Base-by-base conservation (phyloP, 2,113 vertebrate genomes). In the Anhinga anhinga region DNA sequence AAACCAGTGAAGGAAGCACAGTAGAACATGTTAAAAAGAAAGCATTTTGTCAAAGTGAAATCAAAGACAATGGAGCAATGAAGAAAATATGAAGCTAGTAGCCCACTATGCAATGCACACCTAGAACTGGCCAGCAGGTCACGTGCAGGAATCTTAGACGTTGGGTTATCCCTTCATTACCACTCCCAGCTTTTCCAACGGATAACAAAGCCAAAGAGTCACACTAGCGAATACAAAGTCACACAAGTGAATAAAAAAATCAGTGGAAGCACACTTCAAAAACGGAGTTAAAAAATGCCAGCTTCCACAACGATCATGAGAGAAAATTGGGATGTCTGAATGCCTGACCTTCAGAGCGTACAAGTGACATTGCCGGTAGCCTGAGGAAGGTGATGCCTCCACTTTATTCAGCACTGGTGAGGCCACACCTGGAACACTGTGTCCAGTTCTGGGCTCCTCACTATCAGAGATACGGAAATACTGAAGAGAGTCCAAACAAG, bases 1-100 rank as follows among this genome's bases (percentile, higher is more conserved):
- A 63, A 81, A 71, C 1, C 0, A 1, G 29, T 47, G 10, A 76
- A 83, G 90, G 20, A 61, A 80, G 8, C 1, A 76, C 1, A 0
- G 34, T 18, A 79, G 82, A 86, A 63, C 5, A 67, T 30, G 34
- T 32, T 40, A 47, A 84, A 85, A 82, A 79, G 7, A 76, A 78
- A 71, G 26, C 7, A 14, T 65, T 63, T 61, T 44, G 11, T n/a
- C 23, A 13, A 86, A 86, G 40, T 36, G 3, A 72, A 79, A 79
- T 47, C 58, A 47, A 78, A 79, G 62, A 30, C 25, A 86, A 72
- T 8, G 9, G 38, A 80, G 8, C 30, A 56, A 38, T 29, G 36
- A 76, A 66, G n/a, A 38, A 18, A 32, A 9, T 10, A 20, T 10
- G 50, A 73, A 58, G 9, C 0, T 1, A 79, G 22, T 26, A 32